A percentile compares a stretch with the other conserved stretches of the same genome.
Conservation (phyloP, 92 coral and sea anemone species). For the Epizoanthus scotinus region DNA sequence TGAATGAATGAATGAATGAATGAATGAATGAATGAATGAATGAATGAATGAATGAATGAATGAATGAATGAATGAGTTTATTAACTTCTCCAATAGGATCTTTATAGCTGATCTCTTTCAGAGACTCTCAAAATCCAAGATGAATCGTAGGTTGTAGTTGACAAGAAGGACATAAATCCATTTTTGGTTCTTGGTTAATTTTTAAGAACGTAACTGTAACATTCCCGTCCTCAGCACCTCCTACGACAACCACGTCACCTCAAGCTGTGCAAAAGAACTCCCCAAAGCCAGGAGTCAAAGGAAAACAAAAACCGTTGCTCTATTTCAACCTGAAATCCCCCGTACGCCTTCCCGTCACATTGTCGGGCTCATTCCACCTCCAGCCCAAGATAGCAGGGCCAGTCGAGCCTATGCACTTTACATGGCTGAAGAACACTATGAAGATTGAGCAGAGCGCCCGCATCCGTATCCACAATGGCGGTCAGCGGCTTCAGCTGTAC, state of each 20-base stretch:
- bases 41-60: too few species aligned
- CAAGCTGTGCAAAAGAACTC: not conserved
- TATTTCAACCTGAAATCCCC: constrained; percentile 30
- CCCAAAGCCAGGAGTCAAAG: not conserved
- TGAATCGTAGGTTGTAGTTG: too few species aligned
- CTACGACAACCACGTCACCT: not conserved
- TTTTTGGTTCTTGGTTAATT: too few species aligned
- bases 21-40: too few species aligned
- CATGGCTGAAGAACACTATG: constrained; percentile 24
- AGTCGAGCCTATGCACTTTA: constrained; percentile 7
- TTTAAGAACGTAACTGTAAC: too few species aligned
- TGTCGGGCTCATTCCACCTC: not conserved
- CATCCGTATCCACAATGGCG: not conserved
- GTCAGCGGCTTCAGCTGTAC: not conserved
- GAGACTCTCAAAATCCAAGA: too few species aligned
- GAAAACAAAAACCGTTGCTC: constrained; percentile 7
- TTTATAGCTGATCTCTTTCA: too few species aligned
- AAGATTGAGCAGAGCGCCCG: constrained; percentile 16
- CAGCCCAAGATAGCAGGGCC: constrained; percentile 2
- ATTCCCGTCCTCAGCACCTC: not conserved
- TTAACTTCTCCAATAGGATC: too few species aligned
- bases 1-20: too few species aligned
- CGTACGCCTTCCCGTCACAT: constrained; percentile 10
- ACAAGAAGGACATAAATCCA: too few species aligned
- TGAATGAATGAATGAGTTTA: too few species aligned